A percentile compares a stretch with the other conserved stretches of the same genome.
Evolutionary conservation across 2,797 vertebrate species (phyloP).

Genomic region (Lemur catta): DNA sequence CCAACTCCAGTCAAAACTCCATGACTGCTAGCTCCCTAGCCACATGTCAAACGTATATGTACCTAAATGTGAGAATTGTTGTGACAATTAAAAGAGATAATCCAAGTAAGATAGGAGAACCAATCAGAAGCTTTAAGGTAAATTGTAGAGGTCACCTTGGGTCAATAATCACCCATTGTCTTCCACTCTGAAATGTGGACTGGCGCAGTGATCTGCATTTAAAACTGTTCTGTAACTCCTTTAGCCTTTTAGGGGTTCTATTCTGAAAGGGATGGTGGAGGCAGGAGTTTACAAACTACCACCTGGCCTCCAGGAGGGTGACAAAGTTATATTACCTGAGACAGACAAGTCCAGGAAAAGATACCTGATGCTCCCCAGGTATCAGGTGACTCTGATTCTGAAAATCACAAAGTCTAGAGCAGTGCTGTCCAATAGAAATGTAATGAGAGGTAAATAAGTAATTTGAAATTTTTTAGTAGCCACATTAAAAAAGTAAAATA

Average conservation of each 20-base stretch:
- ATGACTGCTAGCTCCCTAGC: not conserved
- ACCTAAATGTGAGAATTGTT: not conserved
- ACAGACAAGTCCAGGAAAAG: not conserved
- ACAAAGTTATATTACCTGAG: not conserved
- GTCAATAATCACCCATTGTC: not conserved
- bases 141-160: not conserved
- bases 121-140: not conserved
- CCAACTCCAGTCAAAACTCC: not conserved
- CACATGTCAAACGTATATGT: not conserved
- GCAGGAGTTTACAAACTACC: not conserved
- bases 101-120: not conserved
- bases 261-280: not conserved
- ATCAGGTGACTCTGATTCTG: constrained; percentile 3
- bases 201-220: not conserved
- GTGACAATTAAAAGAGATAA: not conserved
- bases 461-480: not conserved
- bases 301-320: not conserved
- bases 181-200: not conserved
- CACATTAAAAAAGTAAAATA: not conserved
- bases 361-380: not conserved
- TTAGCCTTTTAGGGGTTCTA: not conserved
- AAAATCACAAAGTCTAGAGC: not conserved
- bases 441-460: not conserved
- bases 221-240: constrained; percentile 28
- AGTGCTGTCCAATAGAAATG: not conserved